phyloP scores from a whole-genome alignment of 2,113 vertebrate species.

The Aspiorhynchus laticeps region DNA sequence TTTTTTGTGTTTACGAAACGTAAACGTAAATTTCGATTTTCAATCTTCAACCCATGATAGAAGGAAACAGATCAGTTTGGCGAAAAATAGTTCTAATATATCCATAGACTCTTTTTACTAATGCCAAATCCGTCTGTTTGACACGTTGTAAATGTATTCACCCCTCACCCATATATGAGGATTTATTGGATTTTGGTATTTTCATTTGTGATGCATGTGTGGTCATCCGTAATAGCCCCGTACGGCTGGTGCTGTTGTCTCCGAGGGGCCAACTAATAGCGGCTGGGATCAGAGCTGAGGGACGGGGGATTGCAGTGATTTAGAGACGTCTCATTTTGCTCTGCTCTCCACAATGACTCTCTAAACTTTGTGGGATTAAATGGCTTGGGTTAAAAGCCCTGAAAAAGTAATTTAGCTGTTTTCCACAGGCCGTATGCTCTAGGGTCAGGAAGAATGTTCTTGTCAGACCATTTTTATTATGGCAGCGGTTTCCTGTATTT shows the following conservation, averaged over 20 bases:
- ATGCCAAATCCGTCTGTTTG: neutral
- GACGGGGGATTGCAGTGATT: conserved; percentile 28
- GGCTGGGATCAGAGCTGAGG: conserved; percentile 39
- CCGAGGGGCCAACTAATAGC: conserved; percentile 20
- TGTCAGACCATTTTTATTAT: conserved; percentile 28
- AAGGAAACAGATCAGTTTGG: neutral
- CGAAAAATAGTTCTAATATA: neutral
- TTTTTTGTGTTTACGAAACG: neutral
- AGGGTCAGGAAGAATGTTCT: conserved; percentile 19
- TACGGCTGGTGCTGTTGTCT: conserved; percentile 28
- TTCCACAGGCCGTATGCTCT: neutral
- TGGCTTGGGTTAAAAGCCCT: conserved; percentile 39
- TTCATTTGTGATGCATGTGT: conserved; percentile 43
- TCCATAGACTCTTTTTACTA: neutral
- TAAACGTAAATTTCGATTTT: neutral
- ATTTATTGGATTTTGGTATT: conserved; percentile 40
- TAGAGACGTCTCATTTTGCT: conserved; percentile 30
- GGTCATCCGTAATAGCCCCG: conserved; percentile 30
- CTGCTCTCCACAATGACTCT: conserved; percentile 43
- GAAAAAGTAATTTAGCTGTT: conserved; percentile 45
- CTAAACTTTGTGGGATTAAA: conserved; percentile 43
- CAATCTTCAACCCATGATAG: neutral
- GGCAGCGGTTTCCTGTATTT: neutral
- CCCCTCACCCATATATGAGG: conserved; percentile 3
- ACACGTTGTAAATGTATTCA: conserved; percentile 21